Conservation (phyloP, 2,888 invertebrate species). For the Protodeltote pygarga region DNA sequence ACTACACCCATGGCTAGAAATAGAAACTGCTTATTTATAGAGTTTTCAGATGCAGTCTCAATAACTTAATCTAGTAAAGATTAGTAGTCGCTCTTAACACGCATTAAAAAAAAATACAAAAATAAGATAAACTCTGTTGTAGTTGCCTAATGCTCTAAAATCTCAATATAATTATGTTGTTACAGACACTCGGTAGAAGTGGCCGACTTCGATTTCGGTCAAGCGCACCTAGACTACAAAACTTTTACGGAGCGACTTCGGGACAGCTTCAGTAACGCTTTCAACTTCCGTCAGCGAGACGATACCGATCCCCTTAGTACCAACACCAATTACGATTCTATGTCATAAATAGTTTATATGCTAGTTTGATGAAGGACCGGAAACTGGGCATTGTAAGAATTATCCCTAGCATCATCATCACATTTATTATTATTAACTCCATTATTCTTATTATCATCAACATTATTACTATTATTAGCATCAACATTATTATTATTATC, state of each 20-base stretch:
- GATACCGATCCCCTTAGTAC: conserved; percentile 77
- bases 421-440: too few relatives aligned
- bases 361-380: conserved; percentile 25
- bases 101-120: too few relatives aligned
- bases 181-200: conserved; percentile 93
- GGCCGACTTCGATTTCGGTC: conserved; percentile 96
- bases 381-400: background rate
- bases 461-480: too few relatives aligned
- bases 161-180: conserved; percentile 8
- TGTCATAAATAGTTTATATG: conserved; percentile 73
- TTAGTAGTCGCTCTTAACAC: too few relatives aligned
- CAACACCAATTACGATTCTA: conserved; percentile 85
- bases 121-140: too few relatives aligned
- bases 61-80: too few relatives aligned
- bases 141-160: background rate
- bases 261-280: conserved; percentile 89
- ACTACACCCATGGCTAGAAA: too few relatives aligned
- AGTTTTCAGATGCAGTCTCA: too few relatives aligned
- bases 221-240: conserved; percentile 94
- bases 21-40: too few relatives aligned
- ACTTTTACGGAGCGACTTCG: conserved; percentile 93
- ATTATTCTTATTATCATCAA: too few relatives aligned
- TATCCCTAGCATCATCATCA: too few relatives aligned
- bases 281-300: conserved; percentile 71
- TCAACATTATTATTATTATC: too few relatives aligned